Percentiles rank a stretch among this genome's conserved stretches.
phyloP scores from a whole-genome alignment of 2,113 vertebrate species.

The Upupa epops region DNA sequence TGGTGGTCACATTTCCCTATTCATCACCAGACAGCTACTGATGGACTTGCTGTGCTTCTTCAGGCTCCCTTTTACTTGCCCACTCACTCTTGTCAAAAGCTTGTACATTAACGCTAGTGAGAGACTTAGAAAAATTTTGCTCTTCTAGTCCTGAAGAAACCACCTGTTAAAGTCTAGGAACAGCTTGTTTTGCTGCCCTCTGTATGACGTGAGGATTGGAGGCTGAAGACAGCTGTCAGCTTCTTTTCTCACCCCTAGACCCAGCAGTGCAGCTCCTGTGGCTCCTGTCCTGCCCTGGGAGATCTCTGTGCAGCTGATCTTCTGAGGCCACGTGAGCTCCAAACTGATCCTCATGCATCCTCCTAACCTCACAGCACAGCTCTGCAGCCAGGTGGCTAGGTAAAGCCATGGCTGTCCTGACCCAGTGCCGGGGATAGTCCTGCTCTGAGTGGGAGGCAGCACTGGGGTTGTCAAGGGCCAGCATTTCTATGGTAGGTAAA shows the following conservation, averaged over 20 bases:
- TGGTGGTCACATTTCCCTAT: slow-evolving; percentile 11
- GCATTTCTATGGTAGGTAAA: background rate
- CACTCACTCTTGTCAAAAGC: background rate
- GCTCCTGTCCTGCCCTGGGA: background rate
- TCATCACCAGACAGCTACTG: background rate
- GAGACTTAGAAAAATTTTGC: background rate
- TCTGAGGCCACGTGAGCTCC: background rate
- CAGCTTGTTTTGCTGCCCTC: background rate
- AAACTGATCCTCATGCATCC: background rate
- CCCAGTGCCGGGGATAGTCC: background rate
- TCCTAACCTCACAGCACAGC: background rate
- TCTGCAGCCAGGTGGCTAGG: background rate
- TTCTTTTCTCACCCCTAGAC: background rate
- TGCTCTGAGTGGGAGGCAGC: fast-evolving
- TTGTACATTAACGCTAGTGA: background rate
- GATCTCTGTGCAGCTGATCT: background rate
- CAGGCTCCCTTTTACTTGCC: background rate
- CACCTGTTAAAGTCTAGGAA: background rate
- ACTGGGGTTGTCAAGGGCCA: background rate
- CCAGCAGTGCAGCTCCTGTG: background rate
- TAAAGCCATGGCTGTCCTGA: background rate
- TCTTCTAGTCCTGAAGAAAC: background rate
- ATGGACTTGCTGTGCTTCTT: background rate
- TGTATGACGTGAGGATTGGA: background rate
- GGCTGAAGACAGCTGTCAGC: background rate